Base-by-base conservation (phyloP, 2,113 vertebrate genomes). In the Ardeotis arabs region DNA sequence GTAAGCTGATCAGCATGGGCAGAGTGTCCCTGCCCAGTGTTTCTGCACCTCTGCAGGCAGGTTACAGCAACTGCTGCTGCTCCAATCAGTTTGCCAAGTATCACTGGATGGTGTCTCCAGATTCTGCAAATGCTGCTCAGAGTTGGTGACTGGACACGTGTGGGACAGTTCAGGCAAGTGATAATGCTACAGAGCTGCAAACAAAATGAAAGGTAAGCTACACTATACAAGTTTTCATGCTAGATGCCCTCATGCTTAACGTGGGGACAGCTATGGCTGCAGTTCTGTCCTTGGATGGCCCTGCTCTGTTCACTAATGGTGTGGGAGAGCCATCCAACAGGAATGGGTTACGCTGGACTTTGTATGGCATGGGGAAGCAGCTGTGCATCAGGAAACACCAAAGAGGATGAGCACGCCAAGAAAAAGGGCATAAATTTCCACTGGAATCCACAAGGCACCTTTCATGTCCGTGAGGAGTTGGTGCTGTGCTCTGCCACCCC, bases 91-190 rank as follows among this genome's bases (percentile, higher is more conserved):
- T 63, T 29, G 23, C 15, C 59, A 45, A 33, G 27, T 58, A 28
- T 2, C 0, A 0, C 21, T n/a, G 35, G 14, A 15, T 27, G 35
- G 8, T 2, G 14, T 3, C 11, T 22, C 35, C 25, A 15, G 23
- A 29, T 39, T 45, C 39, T 78, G 35, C 17, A 45, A 55, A 64
- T 5, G 14, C 22, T 37, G n/a, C 69, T 55, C 33, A 4, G 44
- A 59, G 45, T 15, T 47, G 14, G n/a, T 72, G 59, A 17, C 45
- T 39, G n/a, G 47, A 39, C 9, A 9, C 0, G 1, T 2, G 14
- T 49, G 37, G 49, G 41, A 44, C 10, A n/a, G 16, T 56, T 52
- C 47, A 33, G 45, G 50, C 28, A 45, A 55, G 19, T 3, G 9
- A 20, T 19, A 45, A 37, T 15, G 10, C 21, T 44, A 4, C 1